Percentiles rank a stretch among this genome's conserved stretches.
phyloP scores from a whole-genome alignment of 1,140 invertebrate species.

The honey bee (Apis mellifera) region DNA sequence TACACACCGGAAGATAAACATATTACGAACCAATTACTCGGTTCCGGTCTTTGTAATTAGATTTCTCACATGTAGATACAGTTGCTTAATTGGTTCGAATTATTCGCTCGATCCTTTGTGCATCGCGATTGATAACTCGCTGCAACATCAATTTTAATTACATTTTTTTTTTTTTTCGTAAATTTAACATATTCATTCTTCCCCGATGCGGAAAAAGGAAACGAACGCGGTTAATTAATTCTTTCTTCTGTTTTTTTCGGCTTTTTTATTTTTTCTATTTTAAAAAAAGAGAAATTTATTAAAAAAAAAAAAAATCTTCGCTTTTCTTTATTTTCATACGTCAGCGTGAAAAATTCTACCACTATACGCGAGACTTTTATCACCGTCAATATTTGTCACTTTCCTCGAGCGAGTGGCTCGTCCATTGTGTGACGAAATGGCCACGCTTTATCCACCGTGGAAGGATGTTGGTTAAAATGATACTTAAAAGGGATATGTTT shows the following conservation, averaged over 20 bases:
- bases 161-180: background rate
- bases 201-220: background rate
- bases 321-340: too few species aligned
- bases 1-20: background rate
- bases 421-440: conserved; percentile 27
- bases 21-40: background rate
- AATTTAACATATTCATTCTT: background rate
- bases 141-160: background rate
- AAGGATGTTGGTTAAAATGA: conserved; percentile 23
- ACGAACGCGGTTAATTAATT: background rate
- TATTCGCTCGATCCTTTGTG: background rate
- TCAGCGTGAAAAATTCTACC: background rate
- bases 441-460: conserved; percentile 14
- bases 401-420: background rate
- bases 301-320: too few species aligned
- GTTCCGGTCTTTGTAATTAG: conserved; percentile 14
- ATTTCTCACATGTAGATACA: background rate
- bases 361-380: background rate
- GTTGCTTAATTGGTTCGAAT: background rate
- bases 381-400: background rate
- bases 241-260: too few species aligned
- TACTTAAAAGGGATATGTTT: conserved; percentile 19
- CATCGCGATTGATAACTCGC: too few species aligned
- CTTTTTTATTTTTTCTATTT: too few species aligned
- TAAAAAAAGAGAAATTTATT: too few species aligned